Percentiles rank a stretch among this genome's conserved stretches.
Evolutionary conservation across 2,888 invertebrate genomes (phyloP).

Genomic region (Noctua janthe): DNA sequence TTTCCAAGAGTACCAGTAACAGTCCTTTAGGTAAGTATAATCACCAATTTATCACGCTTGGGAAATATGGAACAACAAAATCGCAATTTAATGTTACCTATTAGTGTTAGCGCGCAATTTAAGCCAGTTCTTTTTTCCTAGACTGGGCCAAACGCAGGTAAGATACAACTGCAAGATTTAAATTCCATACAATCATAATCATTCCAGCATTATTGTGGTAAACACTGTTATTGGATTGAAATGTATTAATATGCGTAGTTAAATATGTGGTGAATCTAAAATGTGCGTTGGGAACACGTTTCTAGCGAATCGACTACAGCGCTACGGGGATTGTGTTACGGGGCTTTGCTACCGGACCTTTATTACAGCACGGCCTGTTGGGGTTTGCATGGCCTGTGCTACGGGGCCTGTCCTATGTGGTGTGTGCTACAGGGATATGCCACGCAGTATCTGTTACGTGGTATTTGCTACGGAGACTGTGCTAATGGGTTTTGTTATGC

Average conservation of each 20-base stretch:
- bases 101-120: conserved; percentile 4
- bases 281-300: neutral
- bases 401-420: neutral
- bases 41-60: conserved; percentile 35
- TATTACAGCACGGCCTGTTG: neutral
- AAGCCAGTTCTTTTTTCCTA: conserved; percentile 1
- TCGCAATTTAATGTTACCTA: conserved; percentile 13
- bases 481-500: neutral
- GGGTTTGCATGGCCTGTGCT: no score
- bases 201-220: neutral
- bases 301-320: neutral
- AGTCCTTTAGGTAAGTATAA: conserved; percentile 10
- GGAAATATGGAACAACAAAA: conserved; percentile 14
- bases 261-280: neutral
- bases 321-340: neutral
- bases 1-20: neutral
- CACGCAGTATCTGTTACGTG: no score
- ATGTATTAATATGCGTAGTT: conserved; percentile 4
- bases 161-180: neutral
- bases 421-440: no score
- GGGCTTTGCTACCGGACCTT: neutral
- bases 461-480: no score
- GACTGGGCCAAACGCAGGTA: neutral
- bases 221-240: neutral
- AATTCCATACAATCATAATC: neutral